Conservation (phyloP, 2,888 invertebrate species). For the Automeris io region DNA sequence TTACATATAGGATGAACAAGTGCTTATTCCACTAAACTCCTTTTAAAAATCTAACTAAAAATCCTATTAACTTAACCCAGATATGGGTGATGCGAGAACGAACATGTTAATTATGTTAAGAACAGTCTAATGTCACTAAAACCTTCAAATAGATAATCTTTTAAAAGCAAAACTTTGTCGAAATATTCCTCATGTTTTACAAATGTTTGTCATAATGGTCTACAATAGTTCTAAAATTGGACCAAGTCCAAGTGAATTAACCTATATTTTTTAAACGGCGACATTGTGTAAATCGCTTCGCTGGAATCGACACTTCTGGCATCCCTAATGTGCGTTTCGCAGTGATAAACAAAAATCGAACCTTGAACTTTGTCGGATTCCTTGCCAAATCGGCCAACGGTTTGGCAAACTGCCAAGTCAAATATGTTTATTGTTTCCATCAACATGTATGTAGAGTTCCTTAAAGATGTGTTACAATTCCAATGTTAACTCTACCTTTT, state of each 20-base stretch:
- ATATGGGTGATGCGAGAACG: too few relatives aligned
- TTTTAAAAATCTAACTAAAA: too few relatives aligned
- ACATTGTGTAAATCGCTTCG: constrained; percentile 16
- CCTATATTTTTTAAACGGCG: constrained; percentile 20
- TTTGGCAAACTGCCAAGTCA: constrained; percentile 33
- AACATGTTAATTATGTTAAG: too few relatives aligned
- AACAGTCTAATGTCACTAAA: too few relatives aligned
- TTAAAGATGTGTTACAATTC: too few relatives aligned
- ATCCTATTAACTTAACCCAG: too few relatives aligned
- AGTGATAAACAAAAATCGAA: constrained; percentile 13
- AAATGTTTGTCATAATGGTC: neutral
- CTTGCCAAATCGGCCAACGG: constrained; percentile 30
- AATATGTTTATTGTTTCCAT: constrained; percentile 24
- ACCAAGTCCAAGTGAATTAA: constrained; percentile 29
- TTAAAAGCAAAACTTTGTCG: too few relatives aligned
- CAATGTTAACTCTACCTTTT: too few relatives aligned
- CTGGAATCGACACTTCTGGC: neutral
- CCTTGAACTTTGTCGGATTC: constrained; percentile 34
- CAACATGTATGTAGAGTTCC: neutral
- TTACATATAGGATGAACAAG: too few relatives aligned
- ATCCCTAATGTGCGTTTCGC: constrained; percentile 5
- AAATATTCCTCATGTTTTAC: too few relatives aligned
- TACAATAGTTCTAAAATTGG: constrained; percentile 19
- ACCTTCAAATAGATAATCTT: too few relatives aligned
- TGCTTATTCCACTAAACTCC: too few relatives aligned